Base-by-base conservation (phyloP, 2,797 vertebrate species). In the Chaunax sp. region DNA sequence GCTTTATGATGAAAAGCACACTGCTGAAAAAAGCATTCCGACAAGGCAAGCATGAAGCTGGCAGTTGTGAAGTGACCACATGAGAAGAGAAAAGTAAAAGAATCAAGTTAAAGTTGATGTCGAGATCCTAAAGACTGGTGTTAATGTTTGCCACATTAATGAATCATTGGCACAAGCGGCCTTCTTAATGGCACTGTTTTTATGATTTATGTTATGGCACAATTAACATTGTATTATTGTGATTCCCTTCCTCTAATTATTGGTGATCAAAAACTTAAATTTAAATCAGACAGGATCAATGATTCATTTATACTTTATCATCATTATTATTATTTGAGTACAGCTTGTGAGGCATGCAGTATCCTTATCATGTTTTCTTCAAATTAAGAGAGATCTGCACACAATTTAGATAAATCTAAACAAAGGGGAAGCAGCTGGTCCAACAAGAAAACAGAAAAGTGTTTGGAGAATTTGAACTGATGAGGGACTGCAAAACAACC, bases 1-100 rank as follows among this genome's bases (percentile, higher is more conserved):
- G 76, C 47, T 77, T 78, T 79, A 85, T 78, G 84, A 89, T 88
- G 83, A 87, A 75, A 87, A 79, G 83, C 83, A 71, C 52, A 14
- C 49, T 52, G 76, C 77, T 85, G 77, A 64, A 65, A 73, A 44
- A 83, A 62, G 47, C 80, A 83, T 78, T 76, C 41, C 75, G 69
- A 79, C 25, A 63, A 77, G 56, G 64, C 82, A 83, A 75, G 83
- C 84, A 85, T 84, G 77, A 80, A 76, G 68, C 75, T 70, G 72
- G 75, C 74, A 87, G 55, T 41, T 74, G 81, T 52, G 83, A 60
- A 70, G 64, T 62, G 73, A 82, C 51, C 55, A 63, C 55, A 89
- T 80, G 69, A 78, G 40, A 63, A 63, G 64, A 76, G 64, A 60
- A 72, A 72, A 61, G 19, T 6, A 72, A 83, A 83, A 64, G 33